Percentiles rank a stretch among this genome's conserved stretches.
Evolutionary conservation across 2,113 vertebrate species (phyloP).

Genomic region (Oxyruncus cristatus): DNA sequence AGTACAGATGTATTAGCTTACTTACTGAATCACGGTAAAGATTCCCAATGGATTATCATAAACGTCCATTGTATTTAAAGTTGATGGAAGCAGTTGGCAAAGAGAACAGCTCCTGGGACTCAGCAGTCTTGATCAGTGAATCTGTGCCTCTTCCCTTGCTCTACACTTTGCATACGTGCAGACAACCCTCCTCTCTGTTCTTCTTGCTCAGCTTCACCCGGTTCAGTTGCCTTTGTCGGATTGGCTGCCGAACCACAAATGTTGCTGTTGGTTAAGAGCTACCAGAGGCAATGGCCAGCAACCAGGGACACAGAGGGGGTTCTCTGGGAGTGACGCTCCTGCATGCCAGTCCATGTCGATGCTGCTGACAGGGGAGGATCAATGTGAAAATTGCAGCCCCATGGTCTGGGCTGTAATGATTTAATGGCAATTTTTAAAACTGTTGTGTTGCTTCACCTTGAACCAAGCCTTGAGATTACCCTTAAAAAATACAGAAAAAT

Average conservation of each 20-base stretch:
- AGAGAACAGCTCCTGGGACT: constrained; percentile 13
- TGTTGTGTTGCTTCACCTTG: constrained; percentile 42
- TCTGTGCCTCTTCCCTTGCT: neutral
- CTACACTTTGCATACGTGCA: neutral
- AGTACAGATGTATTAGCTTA: constrained; percentile 50
- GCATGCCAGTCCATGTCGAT: constrained; percentile 76
- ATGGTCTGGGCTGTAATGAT: constrained; percentile 52
- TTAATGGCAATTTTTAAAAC: constrained; percentile 46
- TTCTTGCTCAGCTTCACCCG: constrained; percentile 53
- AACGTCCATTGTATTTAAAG: constrained; percentile 72
- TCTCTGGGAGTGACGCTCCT: constrained; percentile 75
- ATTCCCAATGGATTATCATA: constrained; percentile 78
- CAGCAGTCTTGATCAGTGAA: neutral
- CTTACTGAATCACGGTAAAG: constrained; percentile 88
- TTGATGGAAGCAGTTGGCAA: constrained; percentile 1
- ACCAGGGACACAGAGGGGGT: constrained; percentile 48
- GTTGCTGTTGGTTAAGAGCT: constrained; percentile 66
- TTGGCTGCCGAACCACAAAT: constrained; percentile 5
- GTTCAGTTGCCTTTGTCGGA: constrained; percentile 43
- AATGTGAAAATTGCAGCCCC: constrained; percentile 79
- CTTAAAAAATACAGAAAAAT: neutral
- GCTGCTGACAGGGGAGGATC: constrained; percentile 80
- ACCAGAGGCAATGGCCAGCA: constrained; percentile 61
- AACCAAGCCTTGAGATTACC: constrained; percentile 52
- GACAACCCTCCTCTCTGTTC: constrained; percentile 34